These are phyloP conservation scores for Prunella strophiata DNA, from an alignment of 2,797 vertebrate genomes.

Conservation along the genomic window DNA sequence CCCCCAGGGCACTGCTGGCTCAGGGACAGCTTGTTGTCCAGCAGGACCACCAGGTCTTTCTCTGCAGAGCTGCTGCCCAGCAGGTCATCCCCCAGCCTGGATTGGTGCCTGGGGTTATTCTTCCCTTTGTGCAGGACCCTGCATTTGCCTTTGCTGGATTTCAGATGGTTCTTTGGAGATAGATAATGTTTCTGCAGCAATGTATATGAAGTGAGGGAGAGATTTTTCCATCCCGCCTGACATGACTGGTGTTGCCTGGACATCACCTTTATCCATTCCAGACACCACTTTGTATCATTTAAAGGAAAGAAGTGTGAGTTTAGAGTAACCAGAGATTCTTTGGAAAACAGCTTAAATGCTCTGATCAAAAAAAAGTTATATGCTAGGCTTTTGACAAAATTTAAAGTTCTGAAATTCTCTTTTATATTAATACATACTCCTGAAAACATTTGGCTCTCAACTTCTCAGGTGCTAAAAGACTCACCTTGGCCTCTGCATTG, in stretches of 20 bases:
- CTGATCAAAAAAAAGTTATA: background rate
- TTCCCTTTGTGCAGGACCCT: background rate
- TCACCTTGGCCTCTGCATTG: background rate
- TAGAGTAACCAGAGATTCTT: background rate
- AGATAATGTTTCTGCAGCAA: background rate
- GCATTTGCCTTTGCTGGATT: background rate
- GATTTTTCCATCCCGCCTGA: background rate
- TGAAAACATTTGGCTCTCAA: background rate
- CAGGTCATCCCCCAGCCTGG: accelerated
- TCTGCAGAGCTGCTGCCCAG: accelerated
- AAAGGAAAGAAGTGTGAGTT: background rate
- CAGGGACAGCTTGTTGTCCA: too few relatives aligned
- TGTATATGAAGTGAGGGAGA: background rate
- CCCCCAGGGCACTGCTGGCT: too few relatives aligned
- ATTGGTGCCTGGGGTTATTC: background rate
- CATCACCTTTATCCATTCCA: background rate
- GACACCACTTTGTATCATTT: accelerated
- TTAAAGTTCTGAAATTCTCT: background rate
- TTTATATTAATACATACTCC: background rate
- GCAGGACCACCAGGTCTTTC: background rate
- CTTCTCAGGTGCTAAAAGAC: background rate
- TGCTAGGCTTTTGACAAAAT: background rate
- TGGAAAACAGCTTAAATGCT: background rate
- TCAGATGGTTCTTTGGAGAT: background rate
- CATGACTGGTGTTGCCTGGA: background rate